phyloP scores from a whole-genome alignment of 2,888 invertebrate species.

The Synergus itoensis region DNA sequence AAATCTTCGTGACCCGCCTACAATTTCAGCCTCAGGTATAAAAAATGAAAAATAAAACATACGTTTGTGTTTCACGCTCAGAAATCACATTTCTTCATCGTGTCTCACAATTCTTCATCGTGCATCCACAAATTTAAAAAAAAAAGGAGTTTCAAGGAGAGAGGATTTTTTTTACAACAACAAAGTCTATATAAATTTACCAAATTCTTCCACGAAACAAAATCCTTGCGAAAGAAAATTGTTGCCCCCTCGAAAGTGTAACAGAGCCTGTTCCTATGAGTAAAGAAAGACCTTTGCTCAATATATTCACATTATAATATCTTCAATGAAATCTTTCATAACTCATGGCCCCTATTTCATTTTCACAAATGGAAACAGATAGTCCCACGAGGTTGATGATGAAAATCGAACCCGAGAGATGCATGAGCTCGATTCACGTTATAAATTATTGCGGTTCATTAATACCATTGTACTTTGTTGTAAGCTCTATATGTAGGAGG shows the following conservation, averaged over 20 bases:
- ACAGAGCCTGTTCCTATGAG: too few relatives aligned
- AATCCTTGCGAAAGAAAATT: too few relatives aligned
- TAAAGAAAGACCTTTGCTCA: neutral
- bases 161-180: too few relatives aligned
- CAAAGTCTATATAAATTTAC: too few relatives aligned
- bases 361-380: constrained; percentile 30
- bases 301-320: constrained; percentile 1
- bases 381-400: constrained; percentile 29
- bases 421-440: constrained; percentile 31
- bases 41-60: constrained; percentile 8
- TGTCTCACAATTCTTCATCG: too few relatives aligned
- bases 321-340: constrained; percentile 19
- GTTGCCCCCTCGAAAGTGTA: too few relatives aligned
- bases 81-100: constrained; percentile 18
- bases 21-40: constrained; percentile 20
- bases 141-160: too few relatives aligned
- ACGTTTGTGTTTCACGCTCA: constrained; percentile 32
- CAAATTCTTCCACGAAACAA: too few relatives aligned
- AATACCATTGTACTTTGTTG: constrained; percentile 35
- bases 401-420: constrained; percentile 33
- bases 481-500: constrained; percentile 9
- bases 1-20: constrained; percentile 42
- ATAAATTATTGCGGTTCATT: constrained; percentile 33
- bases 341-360: constrained; percentile 22
- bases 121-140: neutral